phyloP scores from a whole-genome alignment of 2,113 vertebrate genomes.

The Melanocharis versteri region DNA sequence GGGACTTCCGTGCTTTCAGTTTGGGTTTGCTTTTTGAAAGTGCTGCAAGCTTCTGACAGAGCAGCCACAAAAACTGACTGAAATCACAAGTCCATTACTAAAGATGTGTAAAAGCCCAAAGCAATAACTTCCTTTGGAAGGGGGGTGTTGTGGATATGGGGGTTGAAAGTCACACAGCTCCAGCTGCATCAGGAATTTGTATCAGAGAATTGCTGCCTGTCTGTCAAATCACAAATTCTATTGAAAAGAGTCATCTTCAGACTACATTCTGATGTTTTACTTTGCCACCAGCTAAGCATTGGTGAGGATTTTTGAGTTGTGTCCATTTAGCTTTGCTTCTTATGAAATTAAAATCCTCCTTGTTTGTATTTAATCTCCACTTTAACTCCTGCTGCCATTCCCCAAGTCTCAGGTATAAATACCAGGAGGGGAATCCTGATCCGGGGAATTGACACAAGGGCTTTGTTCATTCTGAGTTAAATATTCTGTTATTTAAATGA shows the following conservation, averaged over 20 bases:
- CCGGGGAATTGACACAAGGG: not conserved
- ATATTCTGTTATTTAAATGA: not conserved
- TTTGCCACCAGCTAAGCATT: not conserved
- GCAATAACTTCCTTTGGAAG: not conserved
- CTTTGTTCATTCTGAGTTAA: not conserved
- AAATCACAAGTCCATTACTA: not conserved
- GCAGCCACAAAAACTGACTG: not conserved
- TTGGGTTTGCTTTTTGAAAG: not conserved
- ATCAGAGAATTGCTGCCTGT: not conserved
- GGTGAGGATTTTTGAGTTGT: not conserved
- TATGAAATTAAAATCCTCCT: not conserved
- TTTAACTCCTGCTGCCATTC: not conserved
- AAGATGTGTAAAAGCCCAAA: not conserved
- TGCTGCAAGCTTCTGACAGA: not conserved
- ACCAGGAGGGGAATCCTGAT: not conserved
- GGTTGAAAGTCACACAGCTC: not conserved
- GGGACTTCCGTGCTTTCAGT: constrained; percentile 1
- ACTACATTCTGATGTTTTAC: not conserved
- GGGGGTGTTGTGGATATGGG: not conserved
- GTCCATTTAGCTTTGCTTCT: not conserved
- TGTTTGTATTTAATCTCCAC: not conserved
- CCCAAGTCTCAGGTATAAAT: not conserved
- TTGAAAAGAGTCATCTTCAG: not conserved
- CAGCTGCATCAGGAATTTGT: not conserved
- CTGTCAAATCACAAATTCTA: not conserved